Evolutionary conservation across 1,140 invertebrate species (phyloP).

Genomic region (Pseudachorutes palmiensis): DNA sequence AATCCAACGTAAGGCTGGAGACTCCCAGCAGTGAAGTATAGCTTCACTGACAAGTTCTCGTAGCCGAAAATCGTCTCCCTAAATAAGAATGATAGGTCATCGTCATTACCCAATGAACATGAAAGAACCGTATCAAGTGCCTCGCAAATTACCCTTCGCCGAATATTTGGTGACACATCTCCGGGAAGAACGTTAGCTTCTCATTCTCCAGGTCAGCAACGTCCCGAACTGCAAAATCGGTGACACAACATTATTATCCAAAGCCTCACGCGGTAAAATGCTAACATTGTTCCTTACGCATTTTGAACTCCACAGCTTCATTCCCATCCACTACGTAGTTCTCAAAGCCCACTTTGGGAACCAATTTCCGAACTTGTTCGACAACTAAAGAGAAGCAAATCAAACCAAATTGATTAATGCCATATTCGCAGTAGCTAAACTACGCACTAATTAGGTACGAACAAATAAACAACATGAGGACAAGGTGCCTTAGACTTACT

Average conservation of each 20-base stretch:
- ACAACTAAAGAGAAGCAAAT: too few species aligned
- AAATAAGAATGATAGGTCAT: slow-evolving; percentile 39
- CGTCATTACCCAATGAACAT: too few species aligned
- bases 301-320: slow-evolving; percentile 66
- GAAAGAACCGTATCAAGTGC: slow-evolving; percentile 37
- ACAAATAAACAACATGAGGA: too few species aligned
- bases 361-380: too few species aligned
- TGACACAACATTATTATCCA: not conserved
- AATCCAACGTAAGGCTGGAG: slow-evolving; percentile 64
- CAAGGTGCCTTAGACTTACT: too few species aligned
- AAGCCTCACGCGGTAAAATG: too few species aligned
- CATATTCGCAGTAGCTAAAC: too few species aligned
- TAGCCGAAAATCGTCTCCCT: slow-evolving; percentile 92
- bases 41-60: slow-evolving; percentile 64
- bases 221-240: slow-evolving; percentile 51
- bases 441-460: too few species aligned
- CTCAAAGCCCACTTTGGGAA: slow-evolving; percentile 27
- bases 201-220: slow-evolving; percentile 63
- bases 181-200: slow-evolving; percentile 63
- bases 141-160: slow-evolving; percentile 71
- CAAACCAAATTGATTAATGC: too few species aligned
- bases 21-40: slow-evolving; percentile 74
- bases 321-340: slow-evolving; percentile 56
- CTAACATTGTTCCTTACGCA: slow-evolving; percentile 50
- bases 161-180: slow-evolving; percentile 91